Evolutionary conservation across 1,140 invertebrate genomes (phyloP).

Genomic region (Delia radicum): DNA sequence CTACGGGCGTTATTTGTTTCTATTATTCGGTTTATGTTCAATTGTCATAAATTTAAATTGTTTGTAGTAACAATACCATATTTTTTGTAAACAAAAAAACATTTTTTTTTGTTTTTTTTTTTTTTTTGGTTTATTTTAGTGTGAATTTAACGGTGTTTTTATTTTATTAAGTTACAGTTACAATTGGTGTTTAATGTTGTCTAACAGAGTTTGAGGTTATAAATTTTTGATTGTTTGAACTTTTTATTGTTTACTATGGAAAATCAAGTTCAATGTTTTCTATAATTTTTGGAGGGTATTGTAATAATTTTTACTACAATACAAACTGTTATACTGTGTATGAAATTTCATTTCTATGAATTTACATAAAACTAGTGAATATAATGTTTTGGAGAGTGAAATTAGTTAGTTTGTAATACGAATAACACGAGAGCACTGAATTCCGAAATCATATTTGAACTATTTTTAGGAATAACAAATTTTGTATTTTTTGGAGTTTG

Average conservation of each 20-base stretch:
- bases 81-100: not conserved
- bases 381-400: too few relatives aligned
- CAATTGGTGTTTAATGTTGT: not conserved
- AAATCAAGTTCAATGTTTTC: not conserved
- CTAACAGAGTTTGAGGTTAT: not conserved
- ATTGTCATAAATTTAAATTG: not conserved
- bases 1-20: not conserved
- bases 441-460: too few relatives aligned
- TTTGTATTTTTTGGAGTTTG: too few relatives aligned
- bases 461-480: too few relatives aligned
- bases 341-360: too few relatives aligned
- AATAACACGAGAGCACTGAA: too few relatives aligned
- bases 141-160: constrained; percentile 1
- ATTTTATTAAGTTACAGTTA: not conserved
- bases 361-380: too few relatives aligned
- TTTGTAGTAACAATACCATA: too few relatives aligned
- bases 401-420: too few relatives aligned
- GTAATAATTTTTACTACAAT: not conserved
- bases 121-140: not conserved
- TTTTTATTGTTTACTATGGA: not conserved
- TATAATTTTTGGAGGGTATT: not conserved
- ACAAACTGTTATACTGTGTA: too few relatives aligned
- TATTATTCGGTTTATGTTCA: not conserved
- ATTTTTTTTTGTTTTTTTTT: not conserved
- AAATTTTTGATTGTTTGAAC: not conserved